Conservation (phyloP, 1,140 invertebrate genomes). For the Helicoverpa zea region DNA sequence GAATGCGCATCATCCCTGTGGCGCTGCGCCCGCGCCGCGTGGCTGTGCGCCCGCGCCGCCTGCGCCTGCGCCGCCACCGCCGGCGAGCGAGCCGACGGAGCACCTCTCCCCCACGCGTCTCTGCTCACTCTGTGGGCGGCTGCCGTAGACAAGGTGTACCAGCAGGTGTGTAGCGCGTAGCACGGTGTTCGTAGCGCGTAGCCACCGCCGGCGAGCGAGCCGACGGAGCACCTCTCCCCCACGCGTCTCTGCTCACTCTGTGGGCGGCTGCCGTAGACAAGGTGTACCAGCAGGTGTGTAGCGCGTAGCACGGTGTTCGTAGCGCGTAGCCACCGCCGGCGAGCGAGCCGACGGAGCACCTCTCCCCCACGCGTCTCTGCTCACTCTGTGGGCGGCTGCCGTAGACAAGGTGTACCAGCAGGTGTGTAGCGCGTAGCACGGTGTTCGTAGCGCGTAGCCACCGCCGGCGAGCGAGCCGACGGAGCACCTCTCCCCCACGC, state of each 20-base stretch:
- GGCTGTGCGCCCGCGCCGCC: slow-evolving; percentile 72
- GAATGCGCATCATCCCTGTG: slow-evolving; percentile 67
- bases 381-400: too few species aligned
- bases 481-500: too few species aligned
- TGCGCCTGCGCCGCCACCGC: slow-evolving; percentile 74
- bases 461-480: too few species aligned
- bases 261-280: slow-evolving; percentile 78
- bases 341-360: too few species aligned
- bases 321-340: too few species aligned
- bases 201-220: slow-evolving; percentile 73
- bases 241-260: slow-evolving; percentile 65
- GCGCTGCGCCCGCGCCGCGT: slow-evolving; percentile 66
- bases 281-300: slow-evolving; percentile 74
- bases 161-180: slow-evolving; percentile 64
- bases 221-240: slow-evolving; percentile 75
- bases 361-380: too few species aligned
- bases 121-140: slow-evolving; percentile 74
- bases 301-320: too few species aligned
- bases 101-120: slow-evolving; percentile 68
- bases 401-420: too few species aligned
- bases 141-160: slow-evolving; percentile 76
- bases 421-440: too few species aligned
- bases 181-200: too few species aligned
- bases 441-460: too few species aligned
- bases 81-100: slow-evolving; percentile 72